Conservation (phyloP, 35 echinoderm and acorn worm species). For the Acanthaster planci region DNA sequence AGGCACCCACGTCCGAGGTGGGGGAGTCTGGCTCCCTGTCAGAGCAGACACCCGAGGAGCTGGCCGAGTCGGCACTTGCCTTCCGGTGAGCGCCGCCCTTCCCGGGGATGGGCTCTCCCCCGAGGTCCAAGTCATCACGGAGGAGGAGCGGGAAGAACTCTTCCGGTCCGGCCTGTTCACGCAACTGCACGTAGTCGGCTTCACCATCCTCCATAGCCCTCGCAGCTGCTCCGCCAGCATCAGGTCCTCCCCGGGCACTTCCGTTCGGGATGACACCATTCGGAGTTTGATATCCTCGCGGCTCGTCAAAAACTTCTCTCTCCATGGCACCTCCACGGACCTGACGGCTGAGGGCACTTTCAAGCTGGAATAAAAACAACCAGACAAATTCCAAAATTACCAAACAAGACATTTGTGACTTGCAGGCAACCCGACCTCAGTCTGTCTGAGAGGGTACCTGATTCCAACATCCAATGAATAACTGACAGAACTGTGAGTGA, state of each 20-base stretch:
- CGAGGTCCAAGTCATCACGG: neutral
- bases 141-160: neutral
- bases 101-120: too few species aligned
- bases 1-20: neutral
- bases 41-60: neutral
- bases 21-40: neutral
- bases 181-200: neutral
- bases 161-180: neutral
- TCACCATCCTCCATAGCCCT: neutral
- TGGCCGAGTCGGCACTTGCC: neutral
- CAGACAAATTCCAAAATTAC: neutral
- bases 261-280: slow-evolving; percentile 4
- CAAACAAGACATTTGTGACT: too few species aligned
- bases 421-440: too few species aligned
- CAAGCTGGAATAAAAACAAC: neutral
- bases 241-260: neutral
- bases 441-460: too few species aligned
- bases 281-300: neutral
- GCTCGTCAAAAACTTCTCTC: neutral
- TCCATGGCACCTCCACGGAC: neutral
- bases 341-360: neutral
- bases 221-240: neutral
- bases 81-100: neutral
- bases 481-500: too few species aligned
- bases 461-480: too few species aligned